phyloP scores from a whole-genome alignment of 2,888 invertebrate genomes.

The Cryptocephalus primarius region DNA sequence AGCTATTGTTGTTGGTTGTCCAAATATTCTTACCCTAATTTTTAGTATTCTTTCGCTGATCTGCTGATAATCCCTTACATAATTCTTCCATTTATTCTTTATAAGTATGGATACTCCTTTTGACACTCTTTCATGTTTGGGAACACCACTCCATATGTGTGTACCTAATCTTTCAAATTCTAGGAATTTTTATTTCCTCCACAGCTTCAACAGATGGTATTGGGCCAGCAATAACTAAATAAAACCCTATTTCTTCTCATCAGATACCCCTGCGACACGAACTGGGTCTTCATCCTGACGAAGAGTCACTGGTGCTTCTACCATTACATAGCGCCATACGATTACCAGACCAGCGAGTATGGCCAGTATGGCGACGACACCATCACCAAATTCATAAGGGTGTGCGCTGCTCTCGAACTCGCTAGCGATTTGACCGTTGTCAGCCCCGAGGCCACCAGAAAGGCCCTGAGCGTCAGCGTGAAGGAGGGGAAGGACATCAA shows the following conservation, averaged over 20 bases:
- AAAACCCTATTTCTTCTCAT: slow-evolving; percentile 7
- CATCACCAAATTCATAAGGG: slow-evolving; percentile 54
- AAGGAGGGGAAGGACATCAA: slow-evolving; percentile 44
- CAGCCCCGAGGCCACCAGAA: slow-evolving; percentile 49
- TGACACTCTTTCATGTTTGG: background rate
- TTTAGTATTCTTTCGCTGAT: too few species aligned
- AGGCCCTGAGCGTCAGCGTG: slow-evolving; percentile 49
- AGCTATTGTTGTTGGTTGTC: too few species aligned
- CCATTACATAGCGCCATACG: slow-evolving; percentile 67
- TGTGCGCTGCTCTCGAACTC: slow-evolving; percentile 57
- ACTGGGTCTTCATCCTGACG: slow-evolving; percentile 61
- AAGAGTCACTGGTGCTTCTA: slow-evolving; percentile 74
- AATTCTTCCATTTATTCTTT: too few species aligned
- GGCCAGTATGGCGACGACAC: slow-evolving; percentile 63
- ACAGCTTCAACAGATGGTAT: background rate
- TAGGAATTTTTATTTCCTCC: background rate
- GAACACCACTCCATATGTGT: too few species aligned
- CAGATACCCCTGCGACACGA: slow-evolving; percentile 61
- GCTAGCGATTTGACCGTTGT: slow-evolving; percentile 54
- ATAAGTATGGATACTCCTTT: too few species aligned
- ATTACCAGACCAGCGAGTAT: slow-evolving; percentile 74
- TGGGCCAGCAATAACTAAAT: background rate
- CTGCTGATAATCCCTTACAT: too few species aligned
- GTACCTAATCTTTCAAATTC: too few species aligned
- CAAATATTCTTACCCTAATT: too few species aligned